Conservation (phyloP, 2,888 invertebrate genomes). For the Drosophila ezoana region DNA sequence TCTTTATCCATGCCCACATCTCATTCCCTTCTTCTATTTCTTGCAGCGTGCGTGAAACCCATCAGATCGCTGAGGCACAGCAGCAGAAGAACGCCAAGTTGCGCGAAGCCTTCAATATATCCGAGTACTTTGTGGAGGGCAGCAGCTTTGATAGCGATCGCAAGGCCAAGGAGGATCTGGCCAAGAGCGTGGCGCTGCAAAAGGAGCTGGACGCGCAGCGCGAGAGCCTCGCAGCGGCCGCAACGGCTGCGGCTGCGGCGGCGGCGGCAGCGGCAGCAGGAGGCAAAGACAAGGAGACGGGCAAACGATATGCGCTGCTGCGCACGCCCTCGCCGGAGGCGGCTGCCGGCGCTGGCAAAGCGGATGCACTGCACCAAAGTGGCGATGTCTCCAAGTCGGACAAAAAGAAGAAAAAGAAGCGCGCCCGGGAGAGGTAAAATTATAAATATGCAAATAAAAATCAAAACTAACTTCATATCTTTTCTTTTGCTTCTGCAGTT, state of each 20-base stretch:
- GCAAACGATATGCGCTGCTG: slow-evolving; percentile 89
- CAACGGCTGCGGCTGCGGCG: slow-evolving; percentile 66
- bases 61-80: slow-evolving; percentile 98
- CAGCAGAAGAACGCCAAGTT: slow-evolving; percentile 97
- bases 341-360: slow-evolving; percentile 57
- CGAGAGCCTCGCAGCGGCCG: slow-evolving; percentile 81
- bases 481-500: slow-evolving; percentile 84
- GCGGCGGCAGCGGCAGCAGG: slow-evolving; percentile 67
- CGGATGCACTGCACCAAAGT: slow-evolving; percentile 77
- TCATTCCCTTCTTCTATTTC: not conserved
- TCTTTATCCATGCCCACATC: not conserved
- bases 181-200: slow-evolving; percentile 85
- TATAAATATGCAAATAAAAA: not conserved
- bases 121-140: slow-evolving; percentile 96
- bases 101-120: slow-evolving; percentile 97
- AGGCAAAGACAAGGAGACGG: slow-evolving; percentile 82
- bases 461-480: not conserved
- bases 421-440: slow-evolving; percentile 85
- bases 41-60: slow-evolving; percentile 95
- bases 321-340: slow-evolving; percentile 90
- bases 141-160: slow-evolving; percentile 95
- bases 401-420: slow-evolving; percentile 90
- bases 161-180: slow-evolving; percentile 85
- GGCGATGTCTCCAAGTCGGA: slow-evolving; percentile 81
- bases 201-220: slow-evolving; percentile 85